These are phyloP conservation scores for Acanthis flammea DNA, from an alignment of 2,797 vertebrate species.

Conservation along the genomic window DNA sequence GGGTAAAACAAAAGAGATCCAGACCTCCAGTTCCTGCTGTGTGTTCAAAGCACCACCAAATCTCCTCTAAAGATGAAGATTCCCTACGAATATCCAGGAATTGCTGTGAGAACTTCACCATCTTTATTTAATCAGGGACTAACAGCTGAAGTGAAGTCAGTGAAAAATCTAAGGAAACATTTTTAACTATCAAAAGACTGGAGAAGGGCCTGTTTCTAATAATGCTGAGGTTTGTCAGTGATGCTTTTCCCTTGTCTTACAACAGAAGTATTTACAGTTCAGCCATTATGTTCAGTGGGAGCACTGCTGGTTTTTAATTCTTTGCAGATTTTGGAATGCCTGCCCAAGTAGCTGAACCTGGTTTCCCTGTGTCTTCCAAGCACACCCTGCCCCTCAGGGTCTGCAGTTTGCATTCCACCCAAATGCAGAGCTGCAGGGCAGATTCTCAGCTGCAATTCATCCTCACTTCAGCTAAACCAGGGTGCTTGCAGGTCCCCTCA, in stretches of 20 bases:
- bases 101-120: background rate
- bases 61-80: background rate
- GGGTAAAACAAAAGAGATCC: background rate
- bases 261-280: background rate
- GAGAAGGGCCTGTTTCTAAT: background rate
- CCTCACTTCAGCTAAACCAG: background rate
- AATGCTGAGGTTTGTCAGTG: background rate
- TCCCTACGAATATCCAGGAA: background rate
- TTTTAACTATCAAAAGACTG: background rate
- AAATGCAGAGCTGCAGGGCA: background rate
- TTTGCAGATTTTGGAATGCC: background rate
- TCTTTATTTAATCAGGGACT: background rate
- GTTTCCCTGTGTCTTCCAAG: background rate
- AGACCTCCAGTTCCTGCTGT: background rate
- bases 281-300: background rate
- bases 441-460: background rate
- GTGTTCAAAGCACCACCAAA: background rate
- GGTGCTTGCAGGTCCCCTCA: background rate
- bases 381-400: background rate
- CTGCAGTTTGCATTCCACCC: background rate
- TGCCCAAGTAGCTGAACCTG: background rate
- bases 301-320: background rate
- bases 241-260: background rate
- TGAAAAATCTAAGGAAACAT: background rate
- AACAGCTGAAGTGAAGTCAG: background rate